phyloP scores from a whole-genome alignment of 2,113 vertebrate species.

The Phrynosoma blainvillii region DNA sequence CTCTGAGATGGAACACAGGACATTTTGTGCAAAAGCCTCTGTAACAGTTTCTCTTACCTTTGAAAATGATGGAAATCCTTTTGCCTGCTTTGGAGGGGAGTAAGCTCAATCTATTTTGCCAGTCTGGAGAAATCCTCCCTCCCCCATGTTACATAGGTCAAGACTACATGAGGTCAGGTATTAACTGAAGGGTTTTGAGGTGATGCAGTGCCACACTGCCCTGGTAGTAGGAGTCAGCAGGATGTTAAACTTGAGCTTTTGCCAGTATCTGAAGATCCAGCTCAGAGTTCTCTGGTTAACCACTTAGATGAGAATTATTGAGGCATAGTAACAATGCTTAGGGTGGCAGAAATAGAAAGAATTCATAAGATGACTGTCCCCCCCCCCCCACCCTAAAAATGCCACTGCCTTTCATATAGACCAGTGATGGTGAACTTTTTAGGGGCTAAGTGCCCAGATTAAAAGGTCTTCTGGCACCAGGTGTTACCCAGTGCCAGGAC shows the following conservation, averaged over 20 bases:
- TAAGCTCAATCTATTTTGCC: too few relatives aligned
- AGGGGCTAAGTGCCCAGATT: too few relatives aligned
- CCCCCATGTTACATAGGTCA: neutral
- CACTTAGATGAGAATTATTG: neutral
- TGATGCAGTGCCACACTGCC: neutral
- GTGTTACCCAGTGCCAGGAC: too few relatives aligned
- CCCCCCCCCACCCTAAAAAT: neutral
- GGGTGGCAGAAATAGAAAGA: neutral
- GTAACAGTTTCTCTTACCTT: neutral
- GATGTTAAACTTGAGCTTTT: constrained; percentile 10
- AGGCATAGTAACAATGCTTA: neutral
- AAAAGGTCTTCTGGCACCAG: too few relatives aligned
- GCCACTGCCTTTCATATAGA: neutral
- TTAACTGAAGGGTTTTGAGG: neutral
- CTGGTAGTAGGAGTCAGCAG: neutral
- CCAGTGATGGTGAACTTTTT: too few relatives aligned
- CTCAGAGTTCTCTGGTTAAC: neutral
- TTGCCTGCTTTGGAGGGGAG: neutral
- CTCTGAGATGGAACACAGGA: neutral
- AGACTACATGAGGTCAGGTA: neutral
- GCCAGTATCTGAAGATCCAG: neutral
- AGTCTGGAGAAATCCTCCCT: neutral
- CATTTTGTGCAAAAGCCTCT: neutral
- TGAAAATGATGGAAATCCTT: neutral
- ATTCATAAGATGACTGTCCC: neutral